A percentile compares a stretch with the other conserved stretches of the same genome.
Evolutionary conservation across 2,113 vertebrate species (phyloP).

Genomic region (Macrotis lagotis): DNA sequence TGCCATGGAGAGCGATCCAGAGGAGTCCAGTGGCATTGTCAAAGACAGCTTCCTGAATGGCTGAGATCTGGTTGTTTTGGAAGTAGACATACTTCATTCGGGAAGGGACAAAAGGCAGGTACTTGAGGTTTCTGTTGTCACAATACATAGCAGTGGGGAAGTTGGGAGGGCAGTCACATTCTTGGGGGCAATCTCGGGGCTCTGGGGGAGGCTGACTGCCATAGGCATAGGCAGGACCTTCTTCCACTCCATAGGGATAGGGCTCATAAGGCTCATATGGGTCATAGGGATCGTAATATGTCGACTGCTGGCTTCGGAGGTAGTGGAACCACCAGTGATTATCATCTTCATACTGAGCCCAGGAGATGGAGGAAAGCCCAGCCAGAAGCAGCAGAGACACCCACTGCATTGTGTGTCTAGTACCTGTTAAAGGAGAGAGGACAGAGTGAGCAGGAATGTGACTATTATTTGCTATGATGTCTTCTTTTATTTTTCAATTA

Average conservation of each 20-base stretch:
- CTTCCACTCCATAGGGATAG: constrained; percentile 73
- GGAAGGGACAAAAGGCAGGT: constrained; percentile 91
- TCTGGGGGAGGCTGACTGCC: constrained; percentile 59
- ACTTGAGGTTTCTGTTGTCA: constrained; percentile 90
- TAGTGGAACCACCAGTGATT: constrained; percentile 89
- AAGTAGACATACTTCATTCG: constrained; percentile 96
- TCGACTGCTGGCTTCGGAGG: constrained; percentile 79
- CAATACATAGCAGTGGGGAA: constrained; percentile 97
- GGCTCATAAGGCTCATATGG: constrained; percentile 82
- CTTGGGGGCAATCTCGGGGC: constrained; percentile 88
- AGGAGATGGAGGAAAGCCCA: constrained; percentile 79
- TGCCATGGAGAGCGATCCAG: constrained; percentile 95
- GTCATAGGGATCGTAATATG: constrained; percentile 82
- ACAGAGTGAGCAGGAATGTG: background rate
- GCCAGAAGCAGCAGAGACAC: constrained; percentile 83
- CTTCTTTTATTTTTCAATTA: background rate
- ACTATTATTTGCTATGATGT: background rate
- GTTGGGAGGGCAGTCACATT: constrained; percentile 94
- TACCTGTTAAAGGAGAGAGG: constrained; percentile 9
- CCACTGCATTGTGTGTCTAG: constrained; percentile 82
- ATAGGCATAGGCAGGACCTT: constrained; percentile 70
- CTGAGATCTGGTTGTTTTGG: constrained; percentile 92
- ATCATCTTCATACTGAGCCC: constrained; percentile 86
- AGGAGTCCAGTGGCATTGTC: constrained; percentile 92
- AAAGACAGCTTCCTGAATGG: constrained; percentile 90